Conservation (phyloP, 2,113 vertebrate species). For the Amphilophus citrinellus region DNA sequence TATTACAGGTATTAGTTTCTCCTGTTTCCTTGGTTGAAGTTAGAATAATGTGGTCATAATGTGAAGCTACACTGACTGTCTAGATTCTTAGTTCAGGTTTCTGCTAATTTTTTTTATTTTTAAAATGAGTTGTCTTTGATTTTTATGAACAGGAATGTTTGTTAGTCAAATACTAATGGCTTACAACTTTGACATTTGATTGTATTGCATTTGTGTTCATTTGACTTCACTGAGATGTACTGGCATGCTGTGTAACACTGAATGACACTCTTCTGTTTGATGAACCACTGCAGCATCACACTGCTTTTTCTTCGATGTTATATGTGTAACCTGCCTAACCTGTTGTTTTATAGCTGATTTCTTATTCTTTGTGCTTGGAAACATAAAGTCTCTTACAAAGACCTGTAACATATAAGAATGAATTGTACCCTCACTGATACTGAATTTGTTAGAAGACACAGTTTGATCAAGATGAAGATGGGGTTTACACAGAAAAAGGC, state of each 20-base stretch:
- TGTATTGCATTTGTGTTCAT: conserved; percentile 60
- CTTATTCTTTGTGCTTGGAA: conserved; percentile 33
- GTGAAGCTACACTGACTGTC: neutral
- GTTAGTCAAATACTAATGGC: conserved; percentile 14
- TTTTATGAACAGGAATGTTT: conserved; percentile 40
- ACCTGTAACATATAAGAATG: conserved; percentile 25
- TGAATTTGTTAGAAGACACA: neutral
- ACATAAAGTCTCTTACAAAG: neutral
- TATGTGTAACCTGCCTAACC: conserved; percentile 25
- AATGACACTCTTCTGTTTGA: conserved; percentile 46
- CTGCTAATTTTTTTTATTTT: neutral
- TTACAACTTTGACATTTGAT: conserved; percentile 64
- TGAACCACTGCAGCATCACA: conserved; percentile 34
- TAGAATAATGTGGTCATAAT: neutral
- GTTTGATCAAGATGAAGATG: rapidly evolving
- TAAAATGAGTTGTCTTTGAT: neutral
- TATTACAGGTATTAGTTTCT: neutral
- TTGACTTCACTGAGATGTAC: conserved; percentile 35
- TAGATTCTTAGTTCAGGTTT: neutral
- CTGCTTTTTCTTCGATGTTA: conserved; percentile 29
- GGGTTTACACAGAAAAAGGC: too few species aligned
- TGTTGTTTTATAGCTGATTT: conserved; percentile 18
- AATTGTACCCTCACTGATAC: neutral
- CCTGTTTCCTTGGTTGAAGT: neutral
- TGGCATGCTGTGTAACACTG: conserved; percentile 61